Conservation (phyloP, 2,888 invertebrate genomes). For the Lycophotia porphyrea region DNA sequence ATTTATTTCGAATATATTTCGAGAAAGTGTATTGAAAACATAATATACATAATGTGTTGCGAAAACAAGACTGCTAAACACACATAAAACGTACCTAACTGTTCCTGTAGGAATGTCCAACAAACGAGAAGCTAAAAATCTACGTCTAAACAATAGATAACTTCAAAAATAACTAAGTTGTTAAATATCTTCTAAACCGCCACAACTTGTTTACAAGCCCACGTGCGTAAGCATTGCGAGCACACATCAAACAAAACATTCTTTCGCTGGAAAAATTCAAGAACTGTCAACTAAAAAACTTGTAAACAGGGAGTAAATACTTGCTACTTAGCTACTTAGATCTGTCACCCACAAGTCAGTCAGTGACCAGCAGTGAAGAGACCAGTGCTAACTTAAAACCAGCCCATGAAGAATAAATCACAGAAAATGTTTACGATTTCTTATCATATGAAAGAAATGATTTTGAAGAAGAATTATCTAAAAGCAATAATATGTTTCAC, state of each 20-base stretch:
- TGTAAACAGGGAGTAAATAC: slow-evolving; percentile 45
- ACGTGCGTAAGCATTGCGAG: slow-evolving; percentile 40
- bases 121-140: no score
- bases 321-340: slow-evolving; percentile 11
- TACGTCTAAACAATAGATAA: not conserved
- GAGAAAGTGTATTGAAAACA: no score
- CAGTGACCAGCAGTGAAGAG: slow-evolving; percentile 6
- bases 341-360: slow-evolving; percentile 34
- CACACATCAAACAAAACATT: slow-evolving; percentile 59
- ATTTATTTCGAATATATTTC: no score
- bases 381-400: slow-evolving; percentile 17
- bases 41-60: no score
- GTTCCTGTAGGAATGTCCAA: not conserved
- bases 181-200: slow-evolving; percentile 17
- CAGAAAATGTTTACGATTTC: slow-evolving; percentile 54
- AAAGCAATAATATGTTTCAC: slow-evolving; percentile 65
- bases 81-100: not conserved
- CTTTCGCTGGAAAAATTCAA: slow-evolving; percentile 58
- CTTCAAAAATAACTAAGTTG: not conserved
- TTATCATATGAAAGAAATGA: slow-evolving; percentile 77
- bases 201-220: slow-evolving; percentile 35
- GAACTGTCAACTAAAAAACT: slow-evolving; percentile 29
- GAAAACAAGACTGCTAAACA: not conserved
- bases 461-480: slow-evolving; percentile 66
- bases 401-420: slow-evolving; percentile 50